Evolutionary conservation across 2,888 invertebrate genomes (phyloP).

Genomic region (Diplazon laetatorius): DNA sequence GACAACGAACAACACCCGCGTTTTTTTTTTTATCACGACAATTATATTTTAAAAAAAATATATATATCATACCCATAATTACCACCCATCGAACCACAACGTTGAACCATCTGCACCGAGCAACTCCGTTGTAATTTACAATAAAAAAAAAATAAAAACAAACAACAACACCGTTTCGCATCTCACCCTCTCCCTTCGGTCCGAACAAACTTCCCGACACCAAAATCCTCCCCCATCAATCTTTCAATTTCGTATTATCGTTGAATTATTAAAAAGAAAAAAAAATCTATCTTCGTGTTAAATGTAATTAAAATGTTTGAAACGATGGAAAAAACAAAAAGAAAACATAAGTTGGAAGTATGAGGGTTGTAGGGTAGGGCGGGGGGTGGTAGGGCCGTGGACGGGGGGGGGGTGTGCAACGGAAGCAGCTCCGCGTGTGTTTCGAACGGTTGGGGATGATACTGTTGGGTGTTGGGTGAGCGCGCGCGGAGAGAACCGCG

Average conservation of each 20-base stretch:
- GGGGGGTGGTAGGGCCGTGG: no score
- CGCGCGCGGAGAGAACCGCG: slow-evolving; percentile 72
- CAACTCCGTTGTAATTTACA: background rate
- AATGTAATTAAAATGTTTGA: no score
- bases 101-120: background rate
- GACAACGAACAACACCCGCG: slow-evolving; percentile 39
- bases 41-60: slow-evolving; percentile 28
- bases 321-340: no score
- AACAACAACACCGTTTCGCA: background rate
- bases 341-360: no score
- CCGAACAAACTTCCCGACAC: no score
- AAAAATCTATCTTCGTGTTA: no score
- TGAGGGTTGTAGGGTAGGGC: no score
- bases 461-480: slow-evolving; percentile 27
- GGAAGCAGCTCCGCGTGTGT: slow-evolving; percentile 27
- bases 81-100: slow-evolving; percentile 2
- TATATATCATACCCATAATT: slow-evolving; percentile 30
- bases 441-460: slow-evolving; percentile 28
- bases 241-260: no score
- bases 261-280: no score
- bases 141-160: no score
- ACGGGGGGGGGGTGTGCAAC: no score
- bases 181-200: background rate
- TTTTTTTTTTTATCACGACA: slow-evolving; percentile 19
- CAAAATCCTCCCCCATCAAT: no score